Evolutionary conservation across 2,113 vertebrate species (phyloP), one percentile per base, ranked within the genome.

Genomic region (Steatornis caripensis): DNA sequence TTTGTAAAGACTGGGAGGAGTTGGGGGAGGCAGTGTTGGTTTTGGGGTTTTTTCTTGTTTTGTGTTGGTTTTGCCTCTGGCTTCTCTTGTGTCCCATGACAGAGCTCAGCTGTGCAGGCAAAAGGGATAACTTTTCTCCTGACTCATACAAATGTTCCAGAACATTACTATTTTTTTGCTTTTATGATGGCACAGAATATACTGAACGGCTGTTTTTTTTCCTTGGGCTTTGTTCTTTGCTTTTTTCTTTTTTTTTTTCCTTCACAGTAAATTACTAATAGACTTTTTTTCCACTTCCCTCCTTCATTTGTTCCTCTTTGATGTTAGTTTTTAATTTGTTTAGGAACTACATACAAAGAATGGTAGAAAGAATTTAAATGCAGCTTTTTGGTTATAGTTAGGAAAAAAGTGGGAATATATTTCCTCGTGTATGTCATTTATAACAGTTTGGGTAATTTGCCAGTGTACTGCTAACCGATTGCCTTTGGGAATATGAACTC

Each of bases 51-150:
- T 51, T 71, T 29, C 70, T 93, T 78, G 55, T 10, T 84, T 82
- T 82, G 16, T 58, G 36, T 45, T 68, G 54, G 6, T 45, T 95
- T 96, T 94, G 71, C 85, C 51, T 74, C 62, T 84, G 49, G 90
- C 90, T 93, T 83, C 78, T 76, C 85, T 72, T 36, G 39, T 69
- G 72, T 77, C 79, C 76, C 60, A 32, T n/a, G 69, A 20, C 82
- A 58, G 16, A 45, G 68, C 34, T 84, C 51, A 86, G 36, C 55
- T 62, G 26, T 16, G 48, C 43, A 76, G 57, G 83, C 19, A 68
- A 29, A 71, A 88, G 58, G 15, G 62, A 58, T 49, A 80, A 71
- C 30, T 93, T 49, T 34, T 87, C 53, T 86, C 68, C 60, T 75
- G n/a, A 65, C 51, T 90, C 64, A 77, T 46, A 66, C 88, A 84